phyloP scores from a whole-genome alignment of 2,113 vertebrate species.

The Nesoenas mayeri region DNA sequence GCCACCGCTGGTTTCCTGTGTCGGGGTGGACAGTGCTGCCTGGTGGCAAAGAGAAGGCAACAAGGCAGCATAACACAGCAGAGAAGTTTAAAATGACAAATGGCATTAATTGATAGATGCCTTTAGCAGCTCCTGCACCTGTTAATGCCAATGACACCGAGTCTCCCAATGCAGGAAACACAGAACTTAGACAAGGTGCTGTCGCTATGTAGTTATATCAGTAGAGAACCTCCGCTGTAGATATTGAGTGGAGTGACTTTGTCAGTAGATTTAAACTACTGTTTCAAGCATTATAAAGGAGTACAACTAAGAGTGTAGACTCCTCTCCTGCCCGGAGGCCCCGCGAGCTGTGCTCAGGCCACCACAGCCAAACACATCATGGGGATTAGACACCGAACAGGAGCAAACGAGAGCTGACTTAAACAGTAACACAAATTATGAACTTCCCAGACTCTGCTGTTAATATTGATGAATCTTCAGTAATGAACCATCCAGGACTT shows the following conservation, averaged over 20 bases:
- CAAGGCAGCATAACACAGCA: background rate
- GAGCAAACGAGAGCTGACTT: background rate
- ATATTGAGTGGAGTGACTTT: background rate
- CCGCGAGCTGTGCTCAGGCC: background rate
- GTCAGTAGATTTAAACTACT: background rate
- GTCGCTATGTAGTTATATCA: background rate
- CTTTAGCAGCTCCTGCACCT: background rate
- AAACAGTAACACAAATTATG: background rate
- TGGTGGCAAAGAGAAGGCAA: background rate
- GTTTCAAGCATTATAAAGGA: background rate
- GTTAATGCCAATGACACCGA: background rate
- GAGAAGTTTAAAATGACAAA: background rate
- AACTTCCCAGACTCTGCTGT: background rate
- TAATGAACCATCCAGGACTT: background rate
- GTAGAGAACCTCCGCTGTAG: background rate
- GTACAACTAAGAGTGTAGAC: background rate
- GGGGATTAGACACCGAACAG: no score
- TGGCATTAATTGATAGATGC: background rate
- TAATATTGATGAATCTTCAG: background rate
- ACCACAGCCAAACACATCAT: background rate
- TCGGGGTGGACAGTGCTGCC: background rate
- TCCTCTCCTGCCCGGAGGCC: background rate
- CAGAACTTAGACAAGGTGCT: background rate
- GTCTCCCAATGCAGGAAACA: background rate
- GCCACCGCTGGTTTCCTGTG: background rate